Base-by-base conservation (phyloP, 2,888 invertebrate genomes). In the Drosophila maculinotata region DNA sequence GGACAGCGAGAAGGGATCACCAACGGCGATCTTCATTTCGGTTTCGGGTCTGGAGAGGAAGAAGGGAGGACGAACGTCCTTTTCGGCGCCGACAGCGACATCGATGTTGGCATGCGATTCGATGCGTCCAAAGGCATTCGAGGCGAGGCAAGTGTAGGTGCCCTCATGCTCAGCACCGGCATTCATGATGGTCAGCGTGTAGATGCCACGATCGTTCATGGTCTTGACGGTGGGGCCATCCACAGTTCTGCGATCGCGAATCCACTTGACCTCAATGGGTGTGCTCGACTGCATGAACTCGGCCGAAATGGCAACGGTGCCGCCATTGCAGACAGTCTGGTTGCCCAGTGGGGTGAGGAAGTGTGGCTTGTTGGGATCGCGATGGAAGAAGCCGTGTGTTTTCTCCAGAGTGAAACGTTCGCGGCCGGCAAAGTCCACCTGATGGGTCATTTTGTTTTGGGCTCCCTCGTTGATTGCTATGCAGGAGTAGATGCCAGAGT, bases 1-100 rank as follows among this genome's bases (percentile, higher is more conserved):
- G 1, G 96, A 96, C 48, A 97, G 94, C 36, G 95, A 95, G 71
- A 97, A 93, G 84, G 97, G 97, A 92, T 97, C 97, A 0, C 96
- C 96, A 6, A 94, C 93, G 17, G 94, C 94, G 33, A 96, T 95
- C 31, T 94, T 93, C 82, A 97, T 92, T 84, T 95, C 94, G 63
- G 94, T 95, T 53, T 95, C 95, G 0, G 97, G 97, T 69, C 96
- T 93, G 0, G 96, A 95, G 10, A 95, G 92, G 87, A 97, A 96
- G 87, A 95, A 93, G 0, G 97, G 96, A 1, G 97, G 95, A 23
- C 91, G 87, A 42, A 87, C 88, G 6, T 83, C 62, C 64, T 90
- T 90, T 88, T 95, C 95, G 3, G 95, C 96, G 64, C 94, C 94
- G 31, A 93, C 92, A 14, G 89, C 79, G 0, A 96, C 94, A 65